phyloP scores from a whole-genome alignment of 1,140 invertebrate genomes.

The Bombus pascuorum region DNA sequence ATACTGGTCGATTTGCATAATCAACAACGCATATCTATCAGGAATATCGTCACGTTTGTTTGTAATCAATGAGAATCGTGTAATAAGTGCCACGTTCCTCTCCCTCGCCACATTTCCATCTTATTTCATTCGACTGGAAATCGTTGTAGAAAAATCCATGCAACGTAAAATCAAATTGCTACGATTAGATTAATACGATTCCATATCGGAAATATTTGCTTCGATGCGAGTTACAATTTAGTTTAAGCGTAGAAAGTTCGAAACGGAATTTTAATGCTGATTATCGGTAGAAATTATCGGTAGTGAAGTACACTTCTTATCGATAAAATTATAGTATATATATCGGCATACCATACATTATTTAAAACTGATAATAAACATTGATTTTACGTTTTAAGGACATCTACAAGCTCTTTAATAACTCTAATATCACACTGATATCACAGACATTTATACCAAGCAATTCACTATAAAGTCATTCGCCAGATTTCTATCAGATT shows the following conservation, averaged over 20 bases:
- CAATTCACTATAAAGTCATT: too few species aligned
- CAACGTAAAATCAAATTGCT: not conserved
- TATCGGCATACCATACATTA: too few species aligned
- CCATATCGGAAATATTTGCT: not conserved
- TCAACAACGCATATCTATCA: constrained; percentile 40
- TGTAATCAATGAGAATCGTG: not conserved
- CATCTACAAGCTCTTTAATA: too few species aligned
- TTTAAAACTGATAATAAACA: too few species aligned
- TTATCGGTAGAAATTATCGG: not conserved
- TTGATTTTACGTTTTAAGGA: too few species aligned
- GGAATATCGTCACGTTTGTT: constrained; percentile 22
- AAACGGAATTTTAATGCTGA: not conserved
- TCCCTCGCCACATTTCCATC: too few species aligned
- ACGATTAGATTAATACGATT: not conserved
- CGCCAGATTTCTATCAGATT: too few species aligned
- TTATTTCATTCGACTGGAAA: not conserved
- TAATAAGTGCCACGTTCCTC: constrained; percentile 6
- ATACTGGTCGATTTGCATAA: constrained; percentile 46
- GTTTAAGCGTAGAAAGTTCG: not conserved
- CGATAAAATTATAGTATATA: too few species aligned
- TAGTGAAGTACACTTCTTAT: not conserved
- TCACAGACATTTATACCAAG: too few species aligned
- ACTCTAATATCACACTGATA: too few species aligned
- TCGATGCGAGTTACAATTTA: not conserved
- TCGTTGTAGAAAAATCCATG: not conserved